Percentiles rank a stretch among this genome's conserved stretches.
Conservation (phyloP, 2,888 invertebrate species). For the Epistrophe eligans region DNA sequence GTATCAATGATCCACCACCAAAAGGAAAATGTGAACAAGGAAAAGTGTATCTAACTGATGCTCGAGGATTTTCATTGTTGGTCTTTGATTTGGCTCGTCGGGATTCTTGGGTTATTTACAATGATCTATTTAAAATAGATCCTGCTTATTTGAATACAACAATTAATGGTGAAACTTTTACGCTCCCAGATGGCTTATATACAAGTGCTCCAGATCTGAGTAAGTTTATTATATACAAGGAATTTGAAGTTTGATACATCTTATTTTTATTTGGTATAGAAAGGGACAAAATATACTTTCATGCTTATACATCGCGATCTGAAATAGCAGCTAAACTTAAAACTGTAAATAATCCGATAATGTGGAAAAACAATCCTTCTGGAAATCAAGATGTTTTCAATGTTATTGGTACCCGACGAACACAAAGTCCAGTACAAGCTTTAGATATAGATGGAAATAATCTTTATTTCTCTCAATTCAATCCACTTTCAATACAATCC, state of each 20-base stretch:
- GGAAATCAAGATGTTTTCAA: constrained; percentile 84
- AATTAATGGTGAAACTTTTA: constrained; percentile 57
- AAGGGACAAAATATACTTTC: constrained; percentile 30
- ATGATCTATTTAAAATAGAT: constrained; percentile 43
- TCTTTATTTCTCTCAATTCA: constrained; percentile 86
- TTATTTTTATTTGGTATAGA: constrained; percentile 4
- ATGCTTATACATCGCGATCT: constrained; percentile 34
- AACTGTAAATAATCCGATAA: constrained; percentile 64
- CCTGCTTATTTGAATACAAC: constrained; percentile 44
- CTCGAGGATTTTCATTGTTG: constrained; percentile 85
- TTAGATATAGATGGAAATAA: constrained; percentile 81
- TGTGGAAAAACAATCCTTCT: constrained; percentile 83
- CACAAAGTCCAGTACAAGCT: constrained; percentile 88
- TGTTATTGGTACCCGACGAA: constrained; percentile 85
- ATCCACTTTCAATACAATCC: constrained; percentile 88
- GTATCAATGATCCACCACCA: constrained; percentile 84
- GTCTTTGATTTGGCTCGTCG: constrained; percentile 29
- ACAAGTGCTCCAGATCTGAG: constrained; percentile 55
- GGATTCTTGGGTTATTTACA: constrained; percentile 55
- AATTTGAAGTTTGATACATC: neutral
- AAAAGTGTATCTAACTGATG: constrained; percentile 88
- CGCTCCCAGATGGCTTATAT: constrained; percentile 58
- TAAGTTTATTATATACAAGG: neutral
- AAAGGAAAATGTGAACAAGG: constrained; percentile 84
- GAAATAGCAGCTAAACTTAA: constrained; percentile 38